These are phyloP conservation scores for Garra rufa DNA, from an alignment of 2,113 vertebrate species.

Conservation along the genomic window DNA sequence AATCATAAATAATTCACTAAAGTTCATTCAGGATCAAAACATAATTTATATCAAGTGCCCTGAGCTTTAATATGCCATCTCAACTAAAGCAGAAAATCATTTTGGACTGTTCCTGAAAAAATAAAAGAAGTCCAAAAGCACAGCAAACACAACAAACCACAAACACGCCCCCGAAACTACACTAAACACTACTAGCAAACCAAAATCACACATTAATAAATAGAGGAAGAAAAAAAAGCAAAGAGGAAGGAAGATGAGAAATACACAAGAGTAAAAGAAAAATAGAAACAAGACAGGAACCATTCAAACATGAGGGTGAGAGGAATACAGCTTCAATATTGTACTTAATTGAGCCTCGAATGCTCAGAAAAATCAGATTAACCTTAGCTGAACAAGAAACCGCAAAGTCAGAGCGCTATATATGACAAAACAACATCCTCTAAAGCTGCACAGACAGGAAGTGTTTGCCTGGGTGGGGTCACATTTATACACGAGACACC, in stretches of 20 bases:
- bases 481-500: not conserved
- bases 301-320: not conserved
- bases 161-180: not conserved
- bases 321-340: not conserved
- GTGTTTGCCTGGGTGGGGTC: not conserved
- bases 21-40: not conserved
- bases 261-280: not conserved
- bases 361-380: not conserved
- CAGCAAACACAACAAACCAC: conserved; percentile 24
- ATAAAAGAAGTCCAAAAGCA: conserved; percentile 44
- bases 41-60: not conserved
- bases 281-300: not conserved
- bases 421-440: not conserved
- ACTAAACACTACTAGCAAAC: not conserved
- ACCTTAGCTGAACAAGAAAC: not conserved
- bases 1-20: not conserved
- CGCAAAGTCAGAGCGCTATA: not conserved
- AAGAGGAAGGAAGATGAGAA: conserved; percentile 1
- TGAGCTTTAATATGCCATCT: conserved; percentile 58
- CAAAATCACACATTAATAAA: not conserved
- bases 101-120: conserved; percentile 40
- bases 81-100: conserved; percentile 71
- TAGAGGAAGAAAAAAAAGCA: not conserved
- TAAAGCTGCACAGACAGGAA: not conserved
- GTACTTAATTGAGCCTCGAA: not conserved